Base-by-base conservation (phyloP, 2,888 invertebrate genomes). In the Leptopilina myrica region DNA sequence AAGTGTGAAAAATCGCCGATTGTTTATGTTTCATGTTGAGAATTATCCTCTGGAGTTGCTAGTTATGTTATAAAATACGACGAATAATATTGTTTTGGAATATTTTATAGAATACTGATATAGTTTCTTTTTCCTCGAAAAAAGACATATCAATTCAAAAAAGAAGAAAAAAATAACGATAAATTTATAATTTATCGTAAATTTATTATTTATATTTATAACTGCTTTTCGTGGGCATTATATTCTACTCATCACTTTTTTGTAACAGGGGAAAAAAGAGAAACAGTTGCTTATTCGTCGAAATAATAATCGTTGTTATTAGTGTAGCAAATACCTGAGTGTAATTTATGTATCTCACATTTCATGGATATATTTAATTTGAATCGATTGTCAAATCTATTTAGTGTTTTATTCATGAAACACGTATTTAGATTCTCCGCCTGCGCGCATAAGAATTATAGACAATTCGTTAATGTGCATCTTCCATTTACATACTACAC, bases 351-450 rank as follows among this genome's bases (percentile, higher is more conserved):
- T 53, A 26, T 73, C 3, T 56, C 40, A n/a, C n/a, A 5, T 5
- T 73, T 33, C 2, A 12, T 56, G n/a, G 33, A 8, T 11, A 12
- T n/a, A 56, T 49, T 56, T 73, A 11, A 56, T 73, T 73, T 73
- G 56, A 33, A 56, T 56, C 26, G n/a, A 53, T 62, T 73, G 73
- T 53, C 33, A n/a, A 56, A 56, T 53, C 56, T 73, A 73, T n/a
- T 73, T 33, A 53, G 33, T 73, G 73, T 73, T 69, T 69, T 73
- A 73, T 49, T 14, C 56, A 73, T 73, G 49, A 73, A 73, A 73
- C 56, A 73, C 53, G 56, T 33, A 53, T 73, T 73, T 73, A 73
- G 56, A 73, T 56, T 56, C 56, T 14, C n/a, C 7, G 53, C 7
- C 53, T 56, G 73, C 73, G 26, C 53, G 56, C 73, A 73, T 26